Evolutionary conservation across 2,888 invertebrate genomes (phyloP).

Genomic region (Caenorhabditis sulstoni): DNA sequence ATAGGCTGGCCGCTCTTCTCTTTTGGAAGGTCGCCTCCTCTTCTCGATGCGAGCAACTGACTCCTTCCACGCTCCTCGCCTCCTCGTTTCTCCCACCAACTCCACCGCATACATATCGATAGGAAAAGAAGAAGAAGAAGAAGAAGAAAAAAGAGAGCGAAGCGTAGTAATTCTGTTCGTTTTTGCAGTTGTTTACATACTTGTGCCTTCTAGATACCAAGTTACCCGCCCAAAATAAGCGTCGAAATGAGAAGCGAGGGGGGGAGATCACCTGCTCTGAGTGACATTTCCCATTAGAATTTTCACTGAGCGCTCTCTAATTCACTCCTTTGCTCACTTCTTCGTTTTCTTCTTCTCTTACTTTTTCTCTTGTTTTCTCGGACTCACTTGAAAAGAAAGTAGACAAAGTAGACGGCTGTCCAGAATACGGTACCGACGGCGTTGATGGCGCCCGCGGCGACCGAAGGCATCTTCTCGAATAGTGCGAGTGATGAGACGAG

Average conservation of each 20-base stretch:
- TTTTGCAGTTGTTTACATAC: conserved; percentile 21
- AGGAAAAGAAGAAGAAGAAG: conserved; percentile 12
- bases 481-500: conserved; percentile 18
- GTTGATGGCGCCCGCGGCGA: conserved; percentile 41
- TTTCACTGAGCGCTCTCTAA: not conserved
- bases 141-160: conserved; percentile 10
- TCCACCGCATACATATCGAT: conserved; percentile 21
- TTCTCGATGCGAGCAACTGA: conserved; percentile 27
- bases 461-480: conserved; percentile 42
- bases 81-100: not conserved
- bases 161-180: conserved; percentile 20
- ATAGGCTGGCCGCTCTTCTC: conserved; percentile 20
- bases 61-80: conserved; percentile 8
- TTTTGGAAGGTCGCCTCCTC: conserved; percentile 16
- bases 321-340: conserved; percentile 1
- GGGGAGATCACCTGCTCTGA: conserved; percentile 48
- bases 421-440: conserved; percentile 56
- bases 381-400: conserved; percentile 69
- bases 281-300: conserved; percentile 44
- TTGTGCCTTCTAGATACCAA: not conserved
- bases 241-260: not conserved
- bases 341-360: not conserved
- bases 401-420: conserved; percentile 68
- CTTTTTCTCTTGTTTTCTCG: conserved; percentile 1
- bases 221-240: not conserved